Base-by-base conservation (phyloP, 1,140 invertebrate species). In the Trialeurodes vaporariorum region DNA sequence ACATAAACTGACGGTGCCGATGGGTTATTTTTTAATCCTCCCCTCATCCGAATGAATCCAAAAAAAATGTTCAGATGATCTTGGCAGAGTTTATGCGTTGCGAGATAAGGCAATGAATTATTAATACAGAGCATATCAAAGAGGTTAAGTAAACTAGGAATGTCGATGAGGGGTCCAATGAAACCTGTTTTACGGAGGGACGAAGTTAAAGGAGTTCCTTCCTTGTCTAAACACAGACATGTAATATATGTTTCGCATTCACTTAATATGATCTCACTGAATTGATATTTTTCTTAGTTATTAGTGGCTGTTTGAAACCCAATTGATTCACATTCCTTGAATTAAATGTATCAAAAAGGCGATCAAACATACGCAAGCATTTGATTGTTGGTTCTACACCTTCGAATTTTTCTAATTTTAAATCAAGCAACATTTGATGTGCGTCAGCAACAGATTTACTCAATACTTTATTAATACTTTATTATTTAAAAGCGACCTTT, bases 41-140 rank as follows among this genome's bases (percentile, higher is more conserved):
- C 63, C 2, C 24, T 26, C 24, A 27, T 24, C 22, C 63, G 26
- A 2, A 64, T 21, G n/a, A 17, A n/a, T 34, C 27, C 63, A 34
- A 64, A 64, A 34, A 64, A 64, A 1, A 64, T 22, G 22, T 64
- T 27, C n/a, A 64, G 13, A 40, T 64, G 63, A 64, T 64, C 63
- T 17, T 49, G 34, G 34, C 34, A 49, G 17, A 49, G 17, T 49
- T 49, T 49, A 49, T 49, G 34, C 5, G 34, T 49, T 49, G 34
- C 34, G 5, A 49, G 17, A 49, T 9, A 49, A 49, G 5, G 5
- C 17, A 49, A 49, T 5, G 34, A 5, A 17, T 17, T 17, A 49
- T 49, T 49, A 49, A 49, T 17, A 5, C 5, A 5, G 5, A 49
- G 17, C 5, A 9, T 17, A 5, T 64, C 49, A 25, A 12, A 64